phyloP scores from a whole-genome alignment of 92 coral and sea anemone genomes.

The Virgularia gustaviana region DNA sequence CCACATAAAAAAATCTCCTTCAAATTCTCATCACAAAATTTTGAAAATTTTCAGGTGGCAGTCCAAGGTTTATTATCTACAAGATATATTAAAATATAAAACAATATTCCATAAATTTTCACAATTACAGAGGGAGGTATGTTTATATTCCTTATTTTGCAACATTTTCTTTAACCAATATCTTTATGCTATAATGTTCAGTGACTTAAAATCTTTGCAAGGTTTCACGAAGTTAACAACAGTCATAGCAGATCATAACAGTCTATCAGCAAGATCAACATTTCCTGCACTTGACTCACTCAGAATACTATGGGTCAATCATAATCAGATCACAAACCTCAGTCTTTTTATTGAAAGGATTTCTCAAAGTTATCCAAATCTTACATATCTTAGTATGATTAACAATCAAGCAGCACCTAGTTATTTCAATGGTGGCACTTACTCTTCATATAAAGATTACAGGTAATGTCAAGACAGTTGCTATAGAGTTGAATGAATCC shows the following conservation, averaged over 20 bases:
- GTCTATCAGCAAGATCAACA: constrained; percentile 64
- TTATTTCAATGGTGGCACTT: constrained; percentile 92
- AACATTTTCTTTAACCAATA: no score
- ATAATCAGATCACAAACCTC: constrained; percentile 81
- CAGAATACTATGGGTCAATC: constrained; percentile 88
- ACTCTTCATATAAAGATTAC: constrained; percentile 81
- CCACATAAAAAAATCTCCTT: no score
- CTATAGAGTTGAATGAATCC: not conserved
- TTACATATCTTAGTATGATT: constrained; percentile 90
- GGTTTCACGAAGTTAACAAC: constrained; percentile 67
- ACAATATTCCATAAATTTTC: not conserved
- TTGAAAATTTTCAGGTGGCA: no score
- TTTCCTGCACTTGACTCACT: constrained; percentile 65
- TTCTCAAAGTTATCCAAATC: constrained; percentile 75
- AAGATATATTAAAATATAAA: no score
- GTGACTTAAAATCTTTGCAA: constrained; percentile 67
- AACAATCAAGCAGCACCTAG: constrained; percentile 94
- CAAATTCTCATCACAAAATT: no score
- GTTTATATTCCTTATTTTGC: no score
- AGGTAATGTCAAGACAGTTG: constrained; percentile 45
- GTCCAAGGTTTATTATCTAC: no score
- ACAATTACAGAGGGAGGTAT: not conserved
- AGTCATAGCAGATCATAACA: constrained; percentile 79
- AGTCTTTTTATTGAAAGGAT: constrained; percentile 87
- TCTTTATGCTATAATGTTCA: no score